A percentile compares a stretch with the other conserved stretches of the same genome.
Conservation (phyloP, 2,797 vertebrate genomes). For the Syncerus caffer region DNA sequence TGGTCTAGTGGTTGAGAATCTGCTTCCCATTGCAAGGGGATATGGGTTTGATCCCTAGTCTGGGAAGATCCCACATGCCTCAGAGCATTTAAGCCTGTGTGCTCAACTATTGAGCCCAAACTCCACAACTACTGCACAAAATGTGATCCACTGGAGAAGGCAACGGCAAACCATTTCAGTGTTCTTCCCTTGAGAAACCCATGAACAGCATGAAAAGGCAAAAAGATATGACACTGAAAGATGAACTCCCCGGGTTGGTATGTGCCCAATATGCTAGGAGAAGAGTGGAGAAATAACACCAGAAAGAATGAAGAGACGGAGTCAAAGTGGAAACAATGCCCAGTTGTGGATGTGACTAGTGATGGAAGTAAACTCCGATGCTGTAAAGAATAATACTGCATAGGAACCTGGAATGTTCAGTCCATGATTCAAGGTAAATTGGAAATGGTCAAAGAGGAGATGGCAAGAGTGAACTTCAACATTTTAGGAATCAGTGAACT, state of each 20-base stretch:
- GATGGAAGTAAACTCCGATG: neutral
- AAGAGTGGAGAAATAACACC: neutral
- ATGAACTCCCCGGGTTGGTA: neutral
- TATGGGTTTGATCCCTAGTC: neutral
- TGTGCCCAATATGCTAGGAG: neutral
- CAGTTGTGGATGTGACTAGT: neutral
- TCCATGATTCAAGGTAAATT: neutral
- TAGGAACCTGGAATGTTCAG: neutral
- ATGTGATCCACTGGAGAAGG: neutral
- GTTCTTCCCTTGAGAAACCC: neutral
- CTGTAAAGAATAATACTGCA: neutral
- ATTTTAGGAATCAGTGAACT: neutral
- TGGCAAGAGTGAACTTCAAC: neutral
- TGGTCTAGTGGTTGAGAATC: neutral
- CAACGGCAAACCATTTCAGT: neutral
- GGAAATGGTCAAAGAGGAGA: neutral
- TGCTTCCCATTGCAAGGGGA: neutral
- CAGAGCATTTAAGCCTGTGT: neutral
- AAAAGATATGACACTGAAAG: neutral
- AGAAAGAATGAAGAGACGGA: neutral
- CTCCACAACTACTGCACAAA: neutral
- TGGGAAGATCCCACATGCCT: neutral
- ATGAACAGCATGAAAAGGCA: neutral
- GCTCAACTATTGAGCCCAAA: neutral
- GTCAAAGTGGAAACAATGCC: neutral